Percentiles rank a stretch among this genome's conserved stretches.
phyloP scores from a whole-genome alignment of 2,113 vertebrate species.

The Promerops cafer region DNA sequence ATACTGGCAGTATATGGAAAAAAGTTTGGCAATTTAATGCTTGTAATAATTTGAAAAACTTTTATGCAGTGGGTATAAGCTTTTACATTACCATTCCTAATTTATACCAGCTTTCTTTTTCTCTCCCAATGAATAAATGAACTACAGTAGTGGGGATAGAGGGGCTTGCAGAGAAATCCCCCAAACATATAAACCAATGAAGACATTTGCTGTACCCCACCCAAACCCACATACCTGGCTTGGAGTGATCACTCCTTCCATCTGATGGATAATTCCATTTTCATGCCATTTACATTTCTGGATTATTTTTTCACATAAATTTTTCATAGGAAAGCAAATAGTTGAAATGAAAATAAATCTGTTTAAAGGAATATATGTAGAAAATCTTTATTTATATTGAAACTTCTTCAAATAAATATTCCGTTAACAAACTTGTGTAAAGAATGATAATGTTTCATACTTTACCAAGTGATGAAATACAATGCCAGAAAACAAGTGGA shows the following conservation, averaged over 20 bases:
- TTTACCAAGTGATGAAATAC: slow-evolving; percentile 71
- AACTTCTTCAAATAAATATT: slow-evolving; percentile 76
- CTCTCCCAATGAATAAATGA: slow-evolving; percentile 49
- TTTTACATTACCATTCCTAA: slow-evolving; percentile 72
- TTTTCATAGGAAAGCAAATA: slow-evolving; percentile 75
- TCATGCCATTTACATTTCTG: slow-evolving; percentile 45
- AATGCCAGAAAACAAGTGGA: slow-evolving; percentile 72
- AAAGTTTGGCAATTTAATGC: slow-evolving; percentile 70
- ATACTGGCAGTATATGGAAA: slow-evolving; percentile 61
- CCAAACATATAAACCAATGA: neutral
- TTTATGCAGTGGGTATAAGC: slow-evolving; percentile 60
- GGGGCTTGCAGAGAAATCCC: neutral
- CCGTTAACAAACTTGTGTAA: slow-evolving; percentile 69
- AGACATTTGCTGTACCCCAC: slow-evolving; percentile 1
- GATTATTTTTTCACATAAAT: slow-evolving; percentile 54
- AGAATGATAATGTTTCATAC: slow-evolving; percentile 73
- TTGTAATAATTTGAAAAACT: slow-evolving; percentile 69
- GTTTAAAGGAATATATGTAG: slow-evolving; percentile 65
- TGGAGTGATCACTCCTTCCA: neutral
- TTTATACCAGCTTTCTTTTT: slow-evolving; percentile 67
- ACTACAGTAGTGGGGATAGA: slow-evolving; percentile 15
- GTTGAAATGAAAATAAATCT: slow-evolving; percentile 73
- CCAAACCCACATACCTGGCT: slow-evolving; percentile 26
- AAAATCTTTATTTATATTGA: slow-evolving; percentile 74
- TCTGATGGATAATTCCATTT: slow-evolving; percentile 62